phyloP scores from a whole-genome alignment of 2,888 invertebrate species.

The Melitaea athalia region DNA sequence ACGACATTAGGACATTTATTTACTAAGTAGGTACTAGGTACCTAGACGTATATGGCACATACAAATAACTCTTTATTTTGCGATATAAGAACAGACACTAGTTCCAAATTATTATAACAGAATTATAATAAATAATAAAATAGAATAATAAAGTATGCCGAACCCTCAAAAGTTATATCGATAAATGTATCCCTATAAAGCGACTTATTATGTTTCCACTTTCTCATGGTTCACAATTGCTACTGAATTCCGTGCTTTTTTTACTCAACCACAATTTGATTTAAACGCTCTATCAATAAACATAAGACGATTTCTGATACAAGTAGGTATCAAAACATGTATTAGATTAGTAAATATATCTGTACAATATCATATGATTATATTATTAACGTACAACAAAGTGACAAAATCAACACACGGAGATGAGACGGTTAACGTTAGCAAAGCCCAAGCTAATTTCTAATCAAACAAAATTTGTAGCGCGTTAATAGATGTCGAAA shows the following conservation, averaged over 20 bases:
- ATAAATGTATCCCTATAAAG: constrained; percentile 42
- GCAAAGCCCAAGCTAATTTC: constrained; percentile 63
- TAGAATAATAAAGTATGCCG: constrained; percentile 41
- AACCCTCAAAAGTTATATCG: constrained; percentile 53
- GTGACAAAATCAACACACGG: constrained; percentile 66
- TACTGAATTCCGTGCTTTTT: constrained; percentile 72
- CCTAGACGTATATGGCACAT: too few relatives aligned
- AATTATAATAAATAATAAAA: too few relatives aligned
- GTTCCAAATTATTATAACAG: too few relatives aligned
- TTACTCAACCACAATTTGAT: constrained; percentile 71
- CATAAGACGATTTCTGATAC: constrained; percentile 52
- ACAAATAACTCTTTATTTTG: too few relatives aligned
- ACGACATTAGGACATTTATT: too few relatives aligned
- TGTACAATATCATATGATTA: constrained; percentile 1
- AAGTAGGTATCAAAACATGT: background rate
- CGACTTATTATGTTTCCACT: constrained; percentile 57
- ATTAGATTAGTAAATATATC: constrained; percentile 42
- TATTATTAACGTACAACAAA: constrained; percentile 49
- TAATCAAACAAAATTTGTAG: constrained; percentile 64
- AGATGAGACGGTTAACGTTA: constrained; percentile 75
- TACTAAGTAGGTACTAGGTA: too few relatives aligned
- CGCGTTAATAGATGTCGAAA: constrained; percentile 53
- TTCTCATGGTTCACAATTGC: constrained; percentile 77
- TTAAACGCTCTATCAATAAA: constrained; percentile 69
- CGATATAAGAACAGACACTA: too few relatives aligned